Evolutionary conservation across 2,797 vertebrate species (phyloP).

Genomic region (Brachyrhaphis roseni): DNA sequence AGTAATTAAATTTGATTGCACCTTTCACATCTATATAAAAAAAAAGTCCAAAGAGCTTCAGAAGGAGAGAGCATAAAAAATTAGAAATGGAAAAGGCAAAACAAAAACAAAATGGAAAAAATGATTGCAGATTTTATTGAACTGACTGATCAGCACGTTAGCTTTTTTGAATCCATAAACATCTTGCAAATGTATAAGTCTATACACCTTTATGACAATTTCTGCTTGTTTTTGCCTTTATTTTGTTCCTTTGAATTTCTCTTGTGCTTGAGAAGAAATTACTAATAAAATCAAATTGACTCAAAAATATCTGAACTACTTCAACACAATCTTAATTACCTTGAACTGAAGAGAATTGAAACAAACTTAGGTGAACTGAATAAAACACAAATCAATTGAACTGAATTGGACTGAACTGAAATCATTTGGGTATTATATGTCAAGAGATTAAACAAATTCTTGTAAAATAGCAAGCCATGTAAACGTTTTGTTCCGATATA

Average conservation of each 20-base stretch:
- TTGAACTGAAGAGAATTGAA: not conserved
- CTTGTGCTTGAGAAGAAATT: not conserved
- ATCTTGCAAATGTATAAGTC: not conserved
- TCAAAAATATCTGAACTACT: not conserved
- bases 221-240: not conserved
- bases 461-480: not conserved
- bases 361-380: not conserved
- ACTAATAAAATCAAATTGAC: not conserved
- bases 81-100: not conserved
- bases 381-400: not conserved
- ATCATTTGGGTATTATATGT: not conserved
- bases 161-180: not conserved
- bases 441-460: not conserved
- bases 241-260: not conserved
- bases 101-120: not conserved
- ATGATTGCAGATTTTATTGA: not conserved
- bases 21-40: not conserved
- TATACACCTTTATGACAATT: not conserved
- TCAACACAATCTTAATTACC: not conserved
- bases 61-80: not conserved
- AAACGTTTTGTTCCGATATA: not conserved
- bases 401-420: not conserved
- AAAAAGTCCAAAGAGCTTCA: not conserved
- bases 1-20: not conserved
- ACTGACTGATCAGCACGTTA: not conserved